Evolutionary conservation across 2,797 vertebrate genomes (phyloP).

Genomic region (Poecilia gillii): DNA sequence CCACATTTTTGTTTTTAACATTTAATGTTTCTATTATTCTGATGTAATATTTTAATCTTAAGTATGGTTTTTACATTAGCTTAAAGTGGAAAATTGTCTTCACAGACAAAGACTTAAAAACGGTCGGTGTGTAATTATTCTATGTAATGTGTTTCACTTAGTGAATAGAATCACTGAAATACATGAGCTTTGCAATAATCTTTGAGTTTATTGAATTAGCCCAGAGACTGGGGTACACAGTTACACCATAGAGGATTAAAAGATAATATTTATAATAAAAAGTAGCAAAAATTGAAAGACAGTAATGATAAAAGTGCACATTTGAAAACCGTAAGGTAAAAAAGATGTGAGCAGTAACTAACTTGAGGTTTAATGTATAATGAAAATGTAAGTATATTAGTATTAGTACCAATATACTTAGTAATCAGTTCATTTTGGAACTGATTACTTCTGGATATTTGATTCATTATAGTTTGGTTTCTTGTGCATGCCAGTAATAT

Average conservation of each 20-base stretch:
- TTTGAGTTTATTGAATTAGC: neutral
- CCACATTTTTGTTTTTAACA: neutral
- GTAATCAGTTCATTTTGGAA: neutral
- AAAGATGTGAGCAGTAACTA: neutral
- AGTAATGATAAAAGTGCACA: neutral
- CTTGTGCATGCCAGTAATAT: neutral
- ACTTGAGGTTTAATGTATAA: neutral
- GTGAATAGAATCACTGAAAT: neutral
- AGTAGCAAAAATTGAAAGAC: neutral
- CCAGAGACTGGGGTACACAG: neutral
- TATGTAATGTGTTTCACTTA: neutral
- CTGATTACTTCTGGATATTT: neutral
- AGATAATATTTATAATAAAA: neutral
- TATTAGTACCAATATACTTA: neutral
- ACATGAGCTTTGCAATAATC: neutral
- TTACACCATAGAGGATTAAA: neutral
- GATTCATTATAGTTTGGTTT: neutral
- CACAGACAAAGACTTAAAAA: neutral
- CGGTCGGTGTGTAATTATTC: neutral
- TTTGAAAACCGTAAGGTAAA: neutral
- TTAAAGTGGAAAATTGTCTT: neutral
- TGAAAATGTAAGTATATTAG: neutral
- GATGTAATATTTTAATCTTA: neutral
- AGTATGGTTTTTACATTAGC: neutral
- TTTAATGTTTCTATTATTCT: neutral